Percentiles rank a stretch among this genome's conserved stretches.
These are phyloP conservation scores for Dinomys branickii DNA, from an alignment of 2,113 vertebrate species.

Conservation along the genomic window DNA sequence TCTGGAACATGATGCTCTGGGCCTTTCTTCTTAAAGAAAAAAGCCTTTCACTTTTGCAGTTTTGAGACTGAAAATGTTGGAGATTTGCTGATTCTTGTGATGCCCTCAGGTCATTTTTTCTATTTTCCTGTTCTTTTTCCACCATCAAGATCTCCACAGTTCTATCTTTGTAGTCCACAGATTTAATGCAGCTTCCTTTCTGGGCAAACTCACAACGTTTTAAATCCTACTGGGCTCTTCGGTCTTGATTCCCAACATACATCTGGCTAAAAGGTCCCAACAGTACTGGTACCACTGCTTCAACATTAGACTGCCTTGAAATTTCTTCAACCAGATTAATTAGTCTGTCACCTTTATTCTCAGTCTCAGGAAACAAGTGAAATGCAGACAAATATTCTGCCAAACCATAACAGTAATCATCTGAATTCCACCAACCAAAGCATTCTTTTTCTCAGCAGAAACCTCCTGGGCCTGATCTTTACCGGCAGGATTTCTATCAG, in stretches of 20 bases:
- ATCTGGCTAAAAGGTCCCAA: too few species aligned
- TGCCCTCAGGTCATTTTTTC: background rate
- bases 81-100: background rate
- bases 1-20: background rate
- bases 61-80: background rate
- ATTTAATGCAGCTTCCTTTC: background rate
- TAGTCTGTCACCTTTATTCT: background rate
- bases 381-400: background rate
- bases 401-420: background rate
- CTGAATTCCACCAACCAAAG: background rate
- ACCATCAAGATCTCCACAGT: background rate
- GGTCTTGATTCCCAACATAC: background rate
- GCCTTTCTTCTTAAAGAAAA: background rate
- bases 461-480: background rate
- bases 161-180: background rate
- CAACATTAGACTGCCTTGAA: background rate
- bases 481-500: background rate
- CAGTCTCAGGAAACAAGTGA: background rate
- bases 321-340: background rate
- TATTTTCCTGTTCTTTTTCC: background rate
- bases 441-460: background rate
- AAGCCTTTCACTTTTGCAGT: background rate
- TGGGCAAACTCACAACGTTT: background rate
- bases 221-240: background rate
- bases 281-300: background rate